Evolutionary conservation across 2,888 invertebrate genomes (phyloP), one percentile per base, ranked within the genome.

Genomic region (Dryobotodes eremita): DNA sequence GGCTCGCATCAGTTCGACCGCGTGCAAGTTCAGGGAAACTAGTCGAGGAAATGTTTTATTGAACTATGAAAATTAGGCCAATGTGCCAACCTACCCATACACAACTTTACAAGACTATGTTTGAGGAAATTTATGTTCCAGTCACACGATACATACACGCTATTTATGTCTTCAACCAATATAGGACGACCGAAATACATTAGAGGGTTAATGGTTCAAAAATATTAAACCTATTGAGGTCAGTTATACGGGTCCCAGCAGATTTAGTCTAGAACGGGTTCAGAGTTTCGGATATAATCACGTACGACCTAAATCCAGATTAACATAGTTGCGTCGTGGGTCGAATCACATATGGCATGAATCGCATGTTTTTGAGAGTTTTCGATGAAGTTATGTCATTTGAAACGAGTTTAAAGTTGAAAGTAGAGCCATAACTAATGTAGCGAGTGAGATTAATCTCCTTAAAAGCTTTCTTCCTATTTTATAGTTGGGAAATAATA

Each of bases 11-110:
- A 87, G 89, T 87, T 90, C 91, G 91, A 88, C 89, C 90, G 91
- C 92, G 94, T 89, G 93, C 96, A 96, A 96, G 96, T 96, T 96
- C 96, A 96, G 93, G 96, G 95, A 95, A 95, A 95, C 91, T 91
- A 92, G 93, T 92, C 92, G 91, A 90, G 93, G 92, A 93, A 93
- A 94, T 93, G 93, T 93, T 94, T 93, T 95, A 94, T 94, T 92
- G 92, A 94, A 94, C 94, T 91, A 90, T 79, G 88, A 88, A 91
- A 94, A 94, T 92, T 94, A 90, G 94, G 94, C 91, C 94, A 94
- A 91, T 92, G 91, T 94, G 95, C 90, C 94, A 91, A 87, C 77
- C 86, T 86, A 77, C 77, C 87, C 84, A 86, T 88, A 87, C 76
- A 71, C 55, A 79, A 65, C 57, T 55, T 77, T 83, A 77, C 78